Evolutionary conservation across 2,797 vertebrate genomes (phyloP), one percentile per base, ranked within the genome.

Genomic region (Hyperoplus immaculatus): DNA sequence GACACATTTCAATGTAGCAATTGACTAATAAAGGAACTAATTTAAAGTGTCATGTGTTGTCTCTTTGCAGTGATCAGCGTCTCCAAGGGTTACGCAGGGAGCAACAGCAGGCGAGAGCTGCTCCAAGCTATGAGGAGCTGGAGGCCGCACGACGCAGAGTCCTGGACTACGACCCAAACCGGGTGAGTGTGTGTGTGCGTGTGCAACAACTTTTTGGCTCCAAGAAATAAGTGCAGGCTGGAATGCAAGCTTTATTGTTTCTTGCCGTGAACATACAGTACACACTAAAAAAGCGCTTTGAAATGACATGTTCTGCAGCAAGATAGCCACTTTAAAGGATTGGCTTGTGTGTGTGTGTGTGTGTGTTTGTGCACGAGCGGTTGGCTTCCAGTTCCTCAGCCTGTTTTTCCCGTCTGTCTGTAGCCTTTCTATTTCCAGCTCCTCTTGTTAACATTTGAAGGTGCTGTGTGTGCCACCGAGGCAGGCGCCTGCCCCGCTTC

Each of bases 361-460:
- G 62, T 58, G 4, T 45, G 39, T 43, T 12, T 3, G 51, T 47
- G 69, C 29, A 3, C 29, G 29, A 29, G 29, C 29, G 29, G 29
- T 29, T 29, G 29, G 29, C 29, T 36, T 51, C 46, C 58, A 53
- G 36, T 43, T 49, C 55, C 45, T n/a, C 60, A 3, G 50, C 58
- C 12, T 58, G 75, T 71, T 75, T 61, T 46, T 29, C 29, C 29
- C 67, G 43, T 57, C 36, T 21, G 54, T 46, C 29, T 29, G 29
- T 3, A 29, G 68, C 9, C 14, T 43, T 57, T 72, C 71, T 87
- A 84, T 86, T 86, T 85, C 51, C 82, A 82, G 84, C 74, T 80
- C 29, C 43, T 69, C 80, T 89, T 87, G 87, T 89, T 90, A 92
- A 91, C 84, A 84, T 86, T 90, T 90, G 58, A 80, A 89, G 85